Evolutionary conservation across 2,888 invertebrate genomes (phyloP), one percentile per base, ranked within the genome.

Genomic region (Cyclophora albipunctata): DNA sequence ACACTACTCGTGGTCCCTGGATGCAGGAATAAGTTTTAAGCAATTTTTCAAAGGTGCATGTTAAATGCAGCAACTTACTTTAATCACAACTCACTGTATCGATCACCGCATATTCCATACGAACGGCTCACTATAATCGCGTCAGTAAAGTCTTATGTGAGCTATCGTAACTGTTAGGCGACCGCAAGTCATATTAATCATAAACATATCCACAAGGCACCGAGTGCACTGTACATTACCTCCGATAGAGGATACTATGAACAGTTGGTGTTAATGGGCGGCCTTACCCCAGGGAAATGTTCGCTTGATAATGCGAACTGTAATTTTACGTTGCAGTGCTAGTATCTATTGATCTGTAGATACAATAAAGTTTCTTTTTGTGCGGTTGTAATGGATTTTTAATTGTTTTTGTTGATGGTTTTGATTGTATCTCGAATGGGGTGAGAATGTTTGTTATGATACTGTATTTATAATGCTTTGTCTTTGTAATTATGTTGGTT

Each of bases 211-310:
- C 69, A 69, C 61, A 66, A 62, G 65, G 66, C 64, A 59, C 69
- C 69, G 65, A 69, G 64, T 74, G 75, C 66, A 63, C 72, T 66
- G 75, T 77, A 76, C 74, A 76, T 77, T 75, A 74, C 69, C 63
- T 67, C 72, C 67, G 67, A 67, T 72, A 71, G 52, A 54, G 61
- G 82, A 67, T 20, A 20, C 20, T 20, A 20, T 20, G 81, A 84
- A 85, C 87, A 87, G 87, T 86, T 87, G 87, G 83, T 78, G 81
- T 72, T 86, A 87, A 87, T 87, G 82, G 84, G 65, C 64, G 69
- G 63, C 71, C 73, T 69, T 78, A 81, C 86, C 84, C 86, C 53
- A 73, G 86, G 85, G 86, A 84, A 84, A 82, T 81, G 73, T 64
- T 69, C 76, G 77, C 77, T 79, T 82, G 75, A 83, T 82, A 81